Evolutionary conservation across 2,888 invertebrate species (phyloP).

Genomic region (Steinernema hermaphroditum): DNA sequence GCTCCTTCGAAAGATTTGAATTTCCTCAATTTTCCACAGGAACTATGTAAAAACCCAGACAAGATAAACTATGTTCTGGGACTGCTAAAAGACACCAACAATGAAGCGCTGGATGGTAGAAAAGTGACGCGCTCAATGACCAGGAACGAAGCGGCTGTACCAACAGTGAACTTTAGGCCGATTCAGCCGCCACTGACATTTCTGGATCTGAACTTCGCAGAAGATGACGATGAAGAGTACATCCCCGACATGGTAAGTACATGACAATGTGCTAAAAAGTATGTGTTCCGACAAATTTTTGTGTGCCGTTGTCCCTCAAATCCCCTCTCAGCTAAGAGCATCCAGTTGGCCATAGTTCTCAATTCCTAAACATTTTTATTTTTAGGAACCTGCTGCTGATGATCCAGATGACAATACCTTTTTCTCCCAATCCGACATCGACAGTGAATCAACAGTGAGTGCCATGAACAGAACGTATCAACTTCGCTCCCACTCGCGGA

Average conservation of each 20-base stretch:
- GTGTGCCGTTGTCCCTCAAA: neutral
- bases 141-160: neutral
- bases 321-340: neutral
- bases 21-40: neutral
- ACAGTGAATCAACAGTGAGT: neutral
- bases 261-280: neutral
- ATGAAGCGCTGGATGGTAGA: neutral
- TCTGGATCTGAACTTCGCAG: neutral
- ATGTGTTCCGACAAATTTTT: neutral
- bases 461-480: neutral
- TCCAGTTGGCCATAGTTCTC: too few relatives aligned
- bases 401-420: neutral
- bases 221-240: constrained; percentile 19
- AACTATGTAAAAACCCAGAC: constrained; percentile 12
- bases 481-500: neutral
- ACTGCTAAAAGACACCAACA: neutral
- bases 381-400: neutral
- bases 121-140: constrained; percentile 8
- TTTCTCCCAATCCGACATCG: constrained; percentile 15
- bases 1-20: neutral
- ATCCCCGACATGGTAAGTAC: neutral
- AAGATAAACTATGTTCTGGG: neutral
- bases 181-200: neutral
- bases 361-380: too few relatives aligned
- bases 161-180: neutral